These are phyloP conservation scores for Sacculina carcini DNA, from an alignment of 2,888 invertebrate genomes.

Conservation along the genomic window DNA sequence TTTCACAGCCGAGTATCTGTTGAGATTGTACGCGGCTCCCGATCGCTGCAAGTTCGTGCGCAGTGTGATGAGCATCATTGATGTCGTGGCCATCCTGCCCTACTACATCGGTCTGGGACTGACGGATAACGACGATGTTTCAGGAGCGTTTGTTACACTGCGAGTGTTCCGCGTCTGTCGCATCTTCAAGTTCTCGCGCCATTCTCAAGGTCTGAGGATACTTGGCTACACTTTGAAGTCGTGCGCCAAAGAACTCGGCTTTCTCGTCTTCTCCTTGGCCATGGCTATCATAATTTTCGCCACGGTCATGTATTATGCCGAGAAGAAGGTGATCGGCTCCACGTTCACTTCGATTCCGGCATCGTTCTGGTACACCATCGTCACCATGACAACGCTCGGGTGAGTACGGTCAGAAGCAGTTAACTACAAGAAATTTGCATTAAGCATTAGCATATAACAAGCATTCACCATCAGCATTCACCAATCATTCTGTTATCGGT, in stretches of 20 bases:
- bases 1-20: conserved; percentile 44
- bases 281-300: conserved; percentile 99
- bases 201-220: conserved; percentile 86
- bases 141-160: conserved; percentile 94
- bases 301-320: conserved; percentile 99
- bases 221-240: conserved; percentile 97
- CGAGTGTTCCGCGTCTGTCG: conserved; percentile 97
- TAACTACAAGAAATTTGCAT: too few relatives aligned
- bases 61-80: conserved; percentile 97
- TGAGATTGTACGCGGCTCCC: conserved; percentile 76
- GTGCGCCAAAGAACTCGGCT: conserved; percentile 95
- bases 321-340: conserved; percentile 89
- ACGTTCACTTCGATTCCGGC: conserved; percentile 98
- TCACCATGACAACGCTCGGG: conserved; percentile 99
- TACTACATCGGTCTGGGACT: conserved; percentile 96
- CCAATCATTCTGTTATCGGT: too few relatives aligned
- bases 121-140: conserved; percentile 79
- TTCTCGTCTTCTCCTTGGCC: conserved; percentile 92
- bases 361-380: conserved; percentile 99
- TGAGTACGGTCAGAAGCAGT: too few relatives aligned
- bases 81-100: conserved; percentile 95
- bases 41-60: conserved; percentile 90
- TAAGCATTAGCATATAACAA: too few relatives aligned
- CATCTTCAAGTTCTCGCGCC: conserved; percentile 98
- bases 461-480: too few relatives aligned